Percentiles rank a stretch among this genome's conserved stretches.
Conservation (phyloP, 2,888 invertebrate genomes). For the Oxystoma pomonae region DNA sequence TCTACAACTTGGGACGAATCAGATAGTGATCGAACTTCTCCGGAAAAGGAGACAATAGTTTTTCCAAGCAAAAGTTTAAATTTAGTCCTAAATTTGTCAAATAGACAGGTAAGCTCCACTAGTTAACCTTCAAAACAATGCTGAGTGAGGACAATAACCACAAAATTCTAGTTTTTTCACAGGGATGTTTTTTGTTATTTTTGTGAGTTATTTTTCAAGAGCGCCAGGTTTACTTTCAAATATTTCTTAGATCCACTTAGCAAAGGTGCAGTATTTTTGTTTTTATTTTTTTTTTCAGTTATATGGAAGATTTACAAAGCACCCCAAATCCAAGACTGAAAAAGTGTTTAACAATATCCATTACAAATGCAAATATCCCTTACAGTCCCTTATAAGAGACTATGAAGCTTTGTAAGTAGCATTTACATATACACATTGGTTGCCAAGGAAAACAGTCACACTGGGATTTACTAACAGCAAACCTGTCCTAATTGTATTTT, state of each 20-base stretch:
- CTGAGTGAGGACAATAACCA: constrained; percentile 31
- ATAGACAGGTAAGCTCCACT: constrained; percentile 35
- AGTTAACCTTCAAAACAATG: background rate
- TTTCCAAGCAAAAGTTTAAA: constrained; percentile 28
- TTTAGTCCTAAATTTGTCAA: constrained; percentile 33
- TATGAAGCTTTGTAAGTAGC: constrained; percentile 38
- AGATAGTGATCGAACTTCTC: constrained; percentile 27
- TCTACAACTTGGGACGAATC: constrained; percentile 31
- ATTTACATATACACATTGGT: no score
- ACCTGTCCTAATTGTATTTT: no score
- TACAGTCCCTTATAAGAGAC: constrained; percentile 34
- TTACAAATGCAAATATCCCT: constrained; percentile 40
- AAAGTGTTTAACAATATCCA: constrained; percentile 43
- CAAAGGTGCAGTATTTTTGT: no score
- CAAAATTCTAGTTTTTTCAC: constrained; percentile 25
- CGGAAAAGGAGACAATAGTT: constrained; percentile 18
- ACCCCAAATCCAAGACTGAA: constrained; percentile 45
- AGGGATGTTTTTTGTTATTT: no score
- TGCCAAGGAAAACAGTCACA: no score
- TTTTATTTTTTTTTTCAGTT: constrained; percentile 34
- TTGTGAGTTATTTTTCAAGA: no score
- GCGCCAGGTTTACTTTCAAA: no score
- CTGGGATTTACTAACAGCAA: no score
- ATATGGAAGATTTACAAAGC: constrained; percentile 43
- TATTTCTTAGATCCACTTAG: no score